phyloP scores from a whole-genome alignment of 2,888 invertebrate genomes.

The Phengaris alcon region DNA sequence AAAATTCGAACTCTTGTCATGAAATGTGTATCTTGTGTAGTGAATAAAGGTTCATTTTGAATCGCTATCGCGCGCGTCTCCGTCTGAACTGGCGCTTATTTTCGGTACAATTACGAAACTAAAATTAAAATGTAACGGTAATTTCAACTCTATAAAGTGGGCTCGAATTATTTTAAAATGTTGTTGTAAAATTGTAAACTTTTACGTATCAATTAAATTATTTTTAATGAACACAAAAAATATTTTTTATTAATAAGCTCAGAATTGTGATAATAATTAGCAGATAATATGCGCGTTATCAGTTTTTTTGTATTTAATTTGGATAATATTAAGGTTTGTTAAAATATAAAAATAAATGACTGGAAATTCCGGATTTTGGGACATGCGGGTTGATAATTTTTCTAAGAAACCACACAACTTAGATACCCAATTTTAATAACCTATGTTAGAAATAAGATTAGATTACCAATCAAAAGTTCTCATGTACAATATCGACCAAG shows the following conservation, averaged over 20 bases:
- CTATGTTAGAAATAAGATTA: no score
- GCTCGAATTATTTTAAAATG: neutral
- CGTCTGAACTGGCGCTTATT: no score
- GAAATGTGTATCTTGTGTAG: no score
- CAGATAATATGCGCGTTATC: constrained; percentile 2
- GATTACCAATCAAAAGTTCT: no score
- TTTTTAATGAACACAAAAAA: neutral
- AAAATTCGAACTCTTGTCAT: no score
- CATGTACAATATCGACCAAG: no score
- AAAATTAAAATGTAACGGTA: neutral
- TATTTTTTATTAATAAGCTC: constrained; percentile 7
- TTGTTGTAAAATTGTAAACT: neutral
- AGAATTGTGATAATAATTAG: constrained; percentile 6
- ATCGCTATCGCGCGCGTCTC: no score
- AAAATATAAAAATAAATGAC: neutral
- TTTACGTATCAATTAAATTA: constrained; percentile 9
- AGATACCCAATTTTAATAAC: no score
- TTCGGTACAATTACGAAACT: neutral
- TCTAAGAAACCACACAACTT: no score
- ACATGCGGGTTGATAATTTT: neutral
- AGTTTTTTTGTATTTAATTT: constrained; percentile 2
- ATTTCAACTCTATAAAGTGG: neutral
- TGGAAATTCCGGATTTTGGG: neutral
- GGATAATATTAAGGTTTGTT: constrained; percentile 4
- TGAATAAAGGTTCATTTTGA: no score